Base-by-base conservation (phyloP, 2,113 vertebrate species). In the Pseudopipra pipra region DNA sequence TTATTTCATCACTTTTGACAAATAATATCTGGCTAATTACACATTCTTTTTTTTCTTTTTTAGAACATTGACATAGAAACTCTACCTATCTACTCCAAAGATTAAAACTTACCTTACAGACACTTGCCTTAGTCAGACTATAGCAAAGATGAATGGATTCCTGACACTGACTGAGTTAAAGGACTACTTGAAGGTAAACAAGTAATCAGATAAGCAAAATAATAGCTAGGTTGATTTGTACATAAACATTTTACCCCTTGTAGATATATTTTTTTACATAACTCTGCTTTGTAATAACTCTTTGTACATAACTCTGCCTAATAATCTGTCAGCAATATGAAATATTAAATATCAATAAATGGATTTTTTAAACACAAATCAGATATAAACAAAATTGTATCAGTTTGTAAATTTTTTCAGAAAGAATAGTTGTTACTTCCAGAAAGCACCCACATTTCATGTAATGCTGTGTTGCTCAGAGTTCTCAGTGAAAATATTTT, bases 401-500 rank as follows among this genome's bases (percentile, higher is more conserved):
- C 46, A 49, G 9, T 97, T 80, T 68, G 47, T 58, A 93, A 89
- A 39, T 81, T 77, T 90, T 89, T 86, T 65, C 81, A 35, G 23
- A 59, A 63, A 87, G 20, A 4, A 7, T 51, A 63, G 9, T 84
- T 83, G 21, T 82, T 86, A 77, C 44, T 80, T 82, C 46, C 47
- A 25, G 30, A 79, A 72, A 93, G 35, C 56, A 92, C 75, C 28
- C 47, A 24, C 37, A 72, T 79, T 65, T 92, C 15, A 41, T 70
- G 58, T 22, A 96, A 92, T 74, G 39, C 6, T 33, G 27, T 62
- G 43, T 54, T 93, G 28, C 66, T 96, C 44, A 90, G 49, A 49
- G 65, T 41, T 90, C 83, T 90, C 82, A 47, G 77, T 78, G 9
- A 56, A 97, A 97, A 80, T 39, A 93, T 37, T 92, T 96, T 93